Evolutionary conservation across 1,140 invertebrate species (phyloP).

Genomic region (Rhyacophila brunnea): DNA sequence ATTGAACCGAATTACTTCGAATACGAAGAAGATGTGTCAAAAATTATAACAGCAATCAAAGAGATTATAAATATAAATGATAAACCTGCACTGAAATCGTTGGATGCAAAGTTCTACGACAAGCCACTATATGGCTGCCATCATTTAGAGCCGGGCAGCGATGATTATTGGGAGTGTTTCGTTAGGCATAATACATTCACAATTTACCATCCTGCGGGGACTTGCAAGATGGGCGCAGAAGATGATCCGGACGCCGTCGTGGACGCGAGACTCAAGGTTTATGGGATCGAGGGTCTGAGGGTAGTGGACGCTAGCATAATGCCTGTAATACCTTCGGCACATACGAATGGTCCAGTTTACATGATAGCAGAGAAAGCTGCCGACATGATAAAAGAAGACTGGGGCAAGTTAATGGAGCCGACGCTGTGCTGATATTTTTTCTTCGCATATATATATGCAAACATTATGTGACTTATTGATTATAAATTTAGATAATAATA

Average conservation of each 20-base stretch:
- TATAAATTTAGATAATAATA: too few relatives aligned
- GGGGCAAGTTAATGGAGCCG: slow-evolving; percentile 37
- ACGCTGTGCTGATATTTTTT: background rate
- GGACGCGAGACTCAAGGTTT: slow-evolving; percentile 65
- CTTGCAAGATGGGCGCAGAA: slow-evolving; percentile 80
- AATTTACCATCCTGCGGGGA: slow-evolving; percentile 77
- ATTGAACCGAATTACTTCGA: slow-evolving; percentile 80
- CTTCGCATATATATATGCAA: too few relatives aligned
- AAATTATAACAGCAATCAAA: slow-evolving; percentile 64
- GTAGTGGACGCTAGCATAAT: slow-evolving; percentile 77
- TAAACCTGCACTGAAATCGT: slow-evolving; percentile 58
- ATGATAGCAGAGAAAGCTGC: slow-evolving; percentile 63
- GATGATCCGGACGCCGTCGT: slow-evolving; percentile 69
- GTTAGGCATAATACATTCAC: slow-evolving; percentile 65
- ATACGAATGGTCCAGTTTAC: slow-evolving; percentile 60
- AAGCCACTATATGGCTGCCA: slow-evolving; percentile 63
- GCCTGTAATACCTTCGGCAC: slow-evolving; percentile 60
- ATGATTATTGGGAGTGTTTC: slow-evolving; percentile 74
- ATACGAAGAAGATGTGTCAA: slow-evolving; percentile 61
- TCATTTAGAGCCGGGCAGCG: slow-evolving; percentile 60
- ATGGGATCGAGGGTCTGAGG: slow-evolving; percentile 67
- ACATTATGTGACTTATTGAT: too few relatives aligned
- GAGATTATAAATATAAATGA: slow-evolving; percentile 57
- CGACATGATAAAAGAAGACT: slow-evolving; percentile 62
- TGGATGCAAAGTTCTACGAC: slow-evolving; percentile 60